Percentiles rank a stretch among this genome's conserved stretches.
These are phyloP conservation scores for Diabrotica virgifera DNA, from an alignment of 1,140 invertebrate genomes.

Conservation along the genomic window DNA sequence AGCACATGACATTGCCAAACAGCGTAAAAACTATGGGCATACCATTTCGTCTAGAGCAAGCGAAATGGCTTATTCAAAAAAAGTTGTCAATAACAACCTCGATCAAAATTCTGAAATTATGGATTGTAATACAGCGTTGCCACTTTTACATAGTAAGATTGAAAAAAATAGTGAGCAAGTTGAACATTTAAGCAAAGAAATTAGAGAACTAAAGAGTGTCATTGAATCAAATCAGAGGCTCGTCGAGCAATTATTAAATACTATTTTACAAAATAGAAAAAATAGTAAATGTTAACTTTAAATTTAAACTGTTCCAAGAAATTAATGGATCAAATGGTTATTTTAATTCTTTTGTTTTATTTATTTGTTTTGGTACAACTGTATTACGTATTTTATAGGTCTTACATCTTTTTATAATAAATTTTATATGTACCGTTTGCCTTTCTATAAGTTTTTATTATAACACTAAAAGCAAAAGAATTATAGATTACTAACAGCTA, in stretches of 20 bases:
- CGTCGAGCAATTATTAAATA: slow-evolving; percentile 18
- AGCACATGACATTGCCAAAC: slow-evolving; percentile 71
- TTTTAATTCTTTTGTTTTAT: neutral
- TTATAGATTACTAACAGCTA: too few relatives aligned
- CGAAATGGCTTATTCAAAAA: slow-evolving; percentile 56
- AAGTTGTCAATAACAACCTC: slow-evolving; percentile 60
- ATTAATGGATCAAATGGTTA: neutral
- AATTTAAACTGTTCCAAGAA: neutral
- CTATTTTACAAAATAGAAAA: slow-evolving; percentile 23
- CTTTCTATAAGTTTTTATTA: neutral
- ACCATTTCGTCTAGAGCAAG: slow-evolving; percentile 60
- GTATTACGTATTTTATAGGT: neutral
- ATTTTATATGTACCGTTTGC: neutral
- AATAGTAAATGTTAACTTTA: slow-evolving; percentile 8
- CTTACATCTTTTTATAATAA: neutral
- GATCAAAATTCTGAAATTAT: slow-evolving; percentile 52
- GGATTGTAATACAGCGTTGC: slow-evolving; percentile 50
- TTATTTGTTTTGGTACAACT: neutral
- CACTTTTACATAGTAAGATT: slow-evolving; percentile 58
- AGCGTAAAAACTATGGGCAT: slow-evolving; percentile 64
- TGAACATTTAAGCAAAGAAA: slow-evolving; percentile 58
- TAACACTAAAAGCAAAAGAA: too few relatives aligned
- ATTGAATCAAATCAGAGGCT: slow-evolving; percentile 37
- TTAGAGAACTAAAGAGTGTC: slow-evolving; percentile 57
- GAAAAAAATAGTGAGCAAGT: slow-evolving; percentile 62